Evolutionary conservation across 2,888 invertebrate species (phyloP).

Genomic region (Synanthedon andrenaeformis): DNA sequence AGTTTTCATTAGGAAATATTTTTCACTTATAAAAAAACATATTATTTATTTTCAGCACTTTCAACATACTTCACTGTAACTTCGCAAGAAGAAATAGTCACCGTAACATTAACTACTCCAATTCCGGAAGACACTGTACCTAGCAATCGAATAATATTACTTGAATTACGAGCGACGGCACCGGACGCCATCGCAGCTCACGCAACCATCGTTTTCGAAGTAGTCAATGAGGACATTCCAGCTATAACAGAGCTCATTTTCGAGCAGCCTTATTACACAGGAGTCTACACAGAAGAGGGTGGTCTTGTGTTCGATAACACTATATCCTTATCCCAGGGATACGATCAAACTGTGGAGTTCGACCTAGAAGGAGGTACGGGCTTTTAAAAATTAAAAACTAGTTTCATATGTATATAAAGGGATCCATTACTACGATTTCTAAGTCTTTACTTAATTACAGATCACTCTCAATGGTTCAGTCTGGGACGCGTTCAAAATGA

Average conservation of each 20-base stretch:
- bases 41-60: not conserved
- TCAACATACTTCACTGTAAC: not conserved
- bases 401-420: no score
- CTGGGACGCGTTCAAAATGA: constrained; percentile 8
- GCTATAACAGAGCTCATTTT: constrained; percentile 11
- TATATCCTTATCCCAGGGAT: constrained; percentile 14
- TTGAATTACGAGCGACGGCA: constrained; percentile 20
- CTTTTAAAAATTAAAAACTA: no score
- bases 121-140: constrained; percentile 21
- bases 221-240: constrained; percentile 7
- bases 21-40: no score
- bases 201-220: constrained; percentile 21
- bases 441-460: constrained; percentile 10
- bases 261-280: constrained; percentile 17
- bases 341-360: constrained; percentile 16
- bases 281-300: constrained; percentile 10
- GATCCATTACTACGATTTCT: no score
- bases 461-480: constrained; percentile 19
- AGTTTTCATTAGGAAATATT: no score
- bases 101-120: constrained; percentile 5
- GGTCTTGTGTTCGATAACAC: constrained; percentile 11
- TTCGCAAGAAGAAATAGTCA: constrained; percentile 8
- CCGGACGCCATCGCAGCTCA: constrained; percentile 13
- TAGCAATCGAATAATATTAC: constrained; percentile 14
- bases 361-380: constrained; percentile 19